phyloP scores from a whole-genome alignment of 2,888 invertebrate species.

The Drosophila putrida region DNA sequence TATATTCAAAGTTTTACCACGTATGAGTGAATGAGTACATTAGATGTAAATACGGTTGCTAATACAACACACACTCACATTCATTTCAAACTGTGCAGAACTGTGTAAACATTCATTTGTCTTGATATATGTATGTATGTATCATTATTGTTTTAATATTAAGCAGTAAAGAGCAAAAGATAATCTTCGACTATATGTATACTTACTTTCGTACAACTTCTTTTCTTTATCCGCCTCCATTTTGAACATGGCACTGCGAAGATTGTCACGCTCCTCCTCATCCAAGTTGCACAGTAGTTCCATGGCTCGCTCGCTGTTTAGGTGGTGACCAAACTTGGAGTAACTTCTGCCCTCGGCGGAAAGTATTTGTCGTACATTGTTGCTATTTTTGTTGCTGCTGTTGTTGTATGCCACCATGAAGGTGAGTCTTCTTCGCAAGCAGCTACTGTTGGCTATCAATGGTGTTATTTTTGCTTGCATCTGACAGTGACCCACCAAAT shows the following conservation, averaged over 20 bases:
- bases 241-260: slow-evolving; percentile 90
- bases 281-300: slow-evolving; percentile 91
- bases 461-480: slow-evolving; percentile 12
- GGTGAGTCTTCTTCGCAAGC: slow-evolving; percentile 23
- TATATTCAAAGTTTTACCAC: too few species aligned
- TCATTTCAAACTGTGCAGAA: too few species aligned
- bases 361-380: slow-evolving; percentile 11
- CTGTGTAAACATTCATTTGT: too few species aligned
- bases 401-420: slow-evolving; percentile 12
- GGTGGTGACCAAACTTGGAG: slow-evolving; percentile 65
- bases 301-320: slow-evolving; percentile 89
- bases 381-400: slow-evolving; percentile 8
- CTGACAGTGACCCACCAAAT: slow-evolving; percentile 47
- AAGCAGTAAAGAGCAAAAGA: slow-evolving; percentile 2
- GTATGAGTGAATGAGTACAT: too few species aligned
- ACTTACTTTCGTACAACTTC: slow-evolving; percentile 92
- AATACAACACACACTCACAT: too few species aligned
- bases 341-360: slow-evolving; percentile 34
- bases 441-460: slow-evolving; percentile 8
- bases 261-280: slow-evolving; percentile 89
- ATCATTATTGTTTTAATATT: slow-evolving; percentile 6
- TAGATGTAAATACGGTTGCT: too few species aligned
- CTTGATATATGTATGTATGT: not conserved
- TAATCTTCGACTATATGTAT: not conserved
- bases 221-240: slow-evolving; percentile 91